A percentile compares a stretch with the other conserved stretches of the same genome.
Conservation (phyloP, 2,797 vertebrate genomes). For the Rhodeus uyekii region DNA sequence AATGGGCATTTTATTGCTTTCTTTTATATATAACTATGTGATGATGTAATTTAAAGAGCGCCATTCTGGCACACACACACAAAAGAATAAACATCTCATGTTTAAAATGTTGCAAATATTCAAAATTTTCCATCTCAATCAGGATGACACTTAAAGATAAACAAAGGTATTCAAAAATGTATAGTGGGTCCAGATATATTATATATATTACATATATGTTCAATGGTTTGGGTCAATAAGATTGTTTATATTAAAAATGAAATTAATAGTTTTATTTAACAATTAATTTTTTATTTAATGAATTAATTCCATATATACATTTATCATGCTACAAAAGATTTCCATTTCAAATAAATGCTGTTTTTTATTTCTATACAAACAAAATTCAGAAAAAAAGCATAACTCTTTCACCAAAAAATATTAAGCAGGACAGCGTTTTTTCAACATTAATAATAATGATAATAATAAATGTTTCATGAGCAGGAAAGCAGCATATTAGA, state of each 20-base stretch:
- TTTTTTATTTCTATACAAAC: not conserved
- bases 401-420: not conserved
- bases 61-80: too few relatives aligned
- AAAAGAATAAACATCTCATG: not conserved
- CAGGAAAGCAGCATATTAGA: not conserved
- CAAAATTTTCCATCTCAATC: too few relatives aligned
- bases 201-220: not conserved
- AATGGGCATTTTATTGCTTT: not conserved
- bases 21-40: not conserved
- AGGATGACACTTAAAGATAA: not conserved
- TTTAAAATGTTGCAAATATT: too few relatives aligned
- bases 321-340: not conserved
- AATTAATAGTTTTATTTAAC: not conserved
- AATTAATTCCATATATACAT: not conserved
- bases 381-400: not conserved
- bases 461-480: not conserved
- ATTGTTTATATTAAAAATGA: not conserved
- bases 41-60: not conserved
- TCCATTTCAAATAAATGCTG: not conserved
- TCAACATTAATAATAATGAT: not conserved
- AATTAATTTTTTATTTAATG: not conserved
- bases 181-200: not conserved
- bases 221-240: not conserved
- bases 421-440: not conserved
- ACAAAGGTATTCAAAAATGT: not conserved